A percentile compares a stretch with the other conserved stretches of the same genome.
phyloP scores from a whole-genome alignment of 2,888 invertebrate species.

The Xiphydria camelus region DNA sequence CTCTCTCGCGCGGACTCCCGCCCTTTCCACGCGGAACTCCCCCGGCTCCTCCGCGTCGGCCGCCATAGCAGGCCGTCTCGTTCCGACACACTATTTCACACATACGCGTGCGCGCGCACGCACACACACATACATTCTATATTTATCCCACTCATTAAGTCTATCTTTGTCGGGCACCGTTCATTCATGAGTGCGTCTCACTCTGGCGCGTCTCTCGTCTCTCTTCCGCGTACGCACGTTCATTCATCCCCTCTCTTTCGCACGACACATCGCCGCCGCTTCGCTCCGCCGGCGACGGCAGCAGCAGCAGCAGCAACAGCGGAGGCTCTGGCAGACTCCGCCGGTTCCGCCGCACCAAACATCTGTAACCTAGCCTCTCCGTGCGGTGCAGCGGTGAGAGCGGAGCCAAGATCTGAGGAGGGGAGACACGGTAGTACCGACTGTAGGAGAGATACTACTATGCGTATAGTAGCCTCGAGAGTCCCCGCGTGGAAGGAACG shows the following conservation, averaged over 20 bases:
- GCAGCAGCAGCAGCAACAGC: too few relatives aligned
- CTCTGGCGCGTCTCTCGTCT: constrained; percentile 26
- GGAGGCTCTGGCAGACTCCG: too few relatives aligned
- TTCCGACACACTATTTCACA: constrained; percentile 39
- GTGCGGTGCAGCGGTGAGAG: too few relatives aligned
- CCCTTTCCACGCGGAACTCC: too few relatives aligned
- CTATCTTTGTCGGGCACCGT: constrained; percentile 29
- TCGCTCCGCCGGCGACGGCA: too few relatives aligned
- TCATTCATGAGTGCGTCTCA: constrained; percentile 36
- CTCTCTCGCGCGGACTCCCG: not conserved
- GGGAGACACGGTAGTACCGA: too few relatives aligned
- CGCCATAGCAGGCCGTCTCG: constrained; percentile 28
- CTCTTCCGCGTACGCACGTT: constrained; percentile 41
- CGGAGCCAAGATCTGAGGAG: constrained; percentile 28
- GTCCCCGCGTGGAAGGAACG: too few relatives aligned
- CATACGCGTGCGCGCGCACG: too few relatives aligned
- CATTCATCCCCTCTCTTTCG: constrained; percentile 49
- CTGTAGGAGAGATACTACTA: too few relatives aligned
- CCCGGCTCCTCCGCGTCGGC: constrained; percentile 7
- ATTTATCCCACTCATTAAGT: constrained; percentile 31
- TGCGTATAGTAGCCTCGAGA: too few relatives aligned
- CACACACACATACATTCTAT: too few relatives aligned
- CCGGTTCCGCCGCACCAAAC: constrained; percentile 26
- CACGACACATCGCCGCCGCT: constrained; percentile 5
- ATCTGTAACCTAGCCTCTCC: constrained; percentile 31